These are phyloP conservation scores for Coryphaenoides rupestris DNA, from an alignment of 2,113 vertebrate species.

Conservation along the genomic window DNA sequence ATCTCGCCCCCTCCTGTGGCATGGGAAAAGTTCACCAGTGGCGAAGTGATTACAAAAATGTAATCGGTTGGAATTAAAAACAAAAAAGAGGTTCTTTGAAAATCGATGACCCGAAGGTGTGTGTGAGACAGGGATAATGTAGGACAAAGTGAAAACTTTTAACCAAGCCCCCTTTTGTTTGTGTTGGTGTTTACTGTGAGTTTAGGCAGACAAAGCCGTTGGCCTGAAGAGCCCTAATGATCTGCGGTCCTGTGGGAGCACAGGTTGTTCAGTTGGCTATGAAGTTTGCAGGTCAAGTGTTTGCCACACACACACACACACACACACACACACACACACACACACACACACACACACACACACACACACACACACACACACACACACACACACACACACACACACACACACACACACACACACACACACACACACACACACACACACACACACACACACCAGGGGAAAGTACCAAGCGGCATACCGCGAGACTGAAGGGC, in stretches of 20 bases:
- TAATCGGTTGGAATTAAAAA: no score
- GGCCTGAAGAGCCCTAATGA: conserved; percentile 16
- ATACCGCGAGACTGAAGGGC: no score
- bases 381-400: background rate
- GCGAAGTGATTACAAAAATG: no score
- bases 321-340: background rate
- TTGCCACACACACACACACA: background rate
- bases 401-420: background rate
- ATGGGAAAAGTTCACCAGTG: no score
- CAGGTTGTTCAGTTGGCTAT: conserved; percentile 46
- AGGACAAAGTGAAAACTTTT: no score
- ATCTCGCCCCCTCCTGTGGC: no score
- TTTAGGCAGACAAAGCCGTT: conserved; percentile 14
- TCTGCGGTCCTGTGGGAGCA: conserved; percentile 40
- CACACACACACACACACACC: background rate
- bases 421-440: background rate
- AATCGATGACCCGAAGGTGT: no score
- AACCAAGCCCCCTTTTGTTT: no score
- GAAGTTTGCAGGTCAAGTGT: conserved; percentile 34
- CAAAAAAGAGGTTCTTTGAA: no score
- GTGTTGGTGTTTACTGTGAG: no score
- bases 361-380: background rate
- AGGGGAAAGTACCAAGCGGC: background rate
- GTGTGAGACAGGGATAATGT: no score
- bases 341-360: background rate